phyloP scores from a whole-genome alignment of 2,797 vertebrate genomes.

The Chromis chromis region DNA sequence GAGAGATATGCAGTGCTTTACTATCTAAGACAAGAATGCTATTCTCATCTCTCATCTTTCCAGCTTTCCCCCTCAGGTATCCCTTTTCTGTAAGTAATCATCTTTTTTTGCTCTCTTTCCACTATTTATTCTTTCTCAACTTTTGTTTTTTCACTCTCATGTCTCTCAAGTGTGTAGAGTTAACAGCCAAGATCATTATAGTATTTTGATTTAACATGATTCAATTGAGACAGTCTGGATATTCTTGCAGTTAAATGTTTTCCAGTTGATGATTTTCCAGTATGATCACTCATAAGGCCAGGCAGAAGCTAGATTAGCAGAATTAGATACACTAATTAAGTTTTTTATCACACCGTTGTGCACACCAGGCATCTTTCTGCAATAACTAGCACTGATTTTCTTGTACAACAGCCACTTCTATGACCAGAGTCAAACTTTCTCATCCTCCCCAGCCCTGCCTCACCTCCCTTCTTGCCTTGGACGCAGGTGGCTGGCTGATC shows the following conservation, averaged over 20 bases:
- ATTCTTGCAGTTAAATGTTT: slow-evolving; percentile 15
- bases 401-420: slow-evolving; percentile 16
- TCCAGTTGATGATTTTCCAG: slow-evolving; percentile 27
- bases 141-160: slow-evolving; percentile 18
- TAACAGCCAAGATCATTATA: slow-evolving; percentile 7
- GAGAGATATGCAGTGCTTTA: slow-evolving; percentile 24
- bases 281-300: background rate
- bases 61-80: background rate
- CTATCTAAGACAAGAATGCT: slow-evolving; percentile 35
- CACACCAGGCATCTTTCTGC: slow-evolving; percentile 8
- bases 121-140: slow-evolving; percentile 17
- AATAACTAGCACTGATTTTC: slow-evolving; percentile 13
- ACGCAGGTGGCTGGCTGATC: slow-evolving; percentile 59
- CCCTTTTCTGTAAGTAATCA: slow-evolving; percentile 15
- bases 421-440: slow-evolving; percentile 39
- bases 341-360: background rate
- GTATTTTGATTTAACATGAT: slow-evolving; percentile 20
- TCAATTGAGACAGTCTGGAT: slow-evolving; percentile 26
- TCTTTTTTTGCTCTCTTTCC: slow-evolving; percentile 21
- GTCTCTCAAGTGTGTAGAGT: slow-evolving; percentile 29
- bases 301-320: background rate
- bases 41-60: slow-evolving; percentile 2
- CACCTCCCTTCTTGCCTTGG: slow-evolving; percentile 57
- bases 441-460: slow-evolving; percentile 15
- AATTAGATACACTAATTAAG: background rate